These are phyloP conservation scores for Geotrypetes seraphini DNA, from an alignment of 2,797 vertebrate genomes.

Conservation along the genomic window DNA sequence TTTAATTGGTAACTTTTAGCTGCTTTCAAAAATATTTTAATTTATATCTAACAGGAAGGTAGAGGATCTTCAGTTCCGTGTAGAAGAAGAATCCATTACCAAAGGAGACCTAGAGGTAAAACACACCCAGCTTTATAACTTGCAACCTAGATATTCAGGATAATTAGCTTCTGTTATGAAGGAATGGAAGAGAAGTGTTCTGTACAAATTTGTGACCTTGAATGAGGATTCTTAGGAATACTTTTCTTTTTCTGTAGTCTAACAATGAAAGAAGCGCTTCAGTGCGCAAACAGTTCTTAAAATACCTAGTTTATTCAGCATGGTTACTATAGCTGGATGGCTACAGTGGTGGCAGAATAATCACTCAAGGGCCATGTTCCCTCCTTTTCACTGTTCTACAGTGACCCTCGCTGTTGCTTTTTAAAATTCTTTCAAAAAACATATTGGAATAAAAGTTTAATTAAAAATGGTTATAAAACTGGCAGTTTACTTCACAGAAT, in stretches of 20 bases:
- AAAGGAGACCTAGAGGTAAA: constrained; percentile 99
- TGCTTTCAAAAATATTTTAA: constrained; percentile 7
- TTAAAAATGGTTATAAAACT: constrained; percentile 9
- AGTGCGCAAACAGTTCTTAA: neutral
- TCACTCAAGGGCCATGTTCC: neutral
- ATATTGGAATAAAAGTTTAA: neutral
- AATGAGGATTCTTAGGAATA: neutral
- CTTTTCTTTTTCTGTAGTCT: neutral
- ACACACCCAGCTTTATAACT: constrained; percentile 9
- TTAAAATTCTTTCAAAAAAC: constrained; percentile 8
- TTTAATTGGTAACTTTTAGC: too few relatives aligned
- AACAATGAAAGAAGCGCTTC: too few relatives aligned
- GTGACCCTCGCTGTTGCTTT: constrained; percentile 11
- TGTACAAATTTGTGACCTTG: neutral
- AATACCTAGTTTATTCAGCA: neutral
- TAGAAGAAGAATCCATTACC: constrained; percentile 97
- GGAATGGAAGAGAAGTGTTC: neutral
- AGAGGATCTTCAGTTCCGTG: constrained; percentile 96
- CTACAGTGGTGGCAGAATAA: neutral
- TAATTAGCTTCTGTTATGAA: too few relatives aligned
- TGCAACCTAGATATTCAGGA: neutral
- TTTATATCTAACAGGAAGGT: constrained; percentile 71
- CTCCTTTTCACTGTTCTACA: constrained; percentile 1
- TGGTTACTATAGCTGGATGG: neutral
- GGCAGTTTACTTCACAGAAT: constrained; percentile 4